Evolutionary conservation across 2,113 vertebrate genomes (phyloP).

Genomic region (Sula dactylatra): DNA sequence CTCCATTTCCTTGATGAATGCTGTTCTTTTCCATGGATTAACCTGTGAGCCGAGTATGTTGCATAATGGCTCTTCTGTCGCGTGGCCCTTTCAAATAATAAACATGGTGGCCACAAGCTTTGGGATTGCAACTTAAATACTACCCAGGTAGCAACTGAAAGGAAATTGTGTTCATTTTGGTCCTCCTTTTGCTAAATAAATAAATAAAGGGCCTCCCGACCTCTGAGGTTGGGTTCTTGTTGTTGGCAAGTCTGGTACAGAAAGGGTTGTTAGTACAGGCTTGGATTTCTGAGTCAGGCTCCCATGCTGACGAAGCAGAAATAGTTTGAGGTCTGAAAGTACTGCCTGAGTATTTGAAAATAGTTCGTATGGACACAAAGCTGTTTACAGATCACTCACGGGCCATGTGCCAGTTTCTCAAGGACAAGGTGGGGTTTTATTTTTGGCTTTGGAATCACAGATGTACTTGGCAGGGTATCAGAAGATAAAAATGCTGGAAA

Average conservation of each 20-base stretch:
- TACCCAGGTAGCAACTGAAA: not conserved
- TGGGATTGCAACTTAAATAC: not conserved
- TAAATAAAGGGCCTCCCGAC: not conserved
- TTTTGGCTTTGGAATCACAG: not conserved
- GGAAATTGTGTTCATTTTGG: not conserved
- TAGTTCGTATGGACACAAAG: not conserved
- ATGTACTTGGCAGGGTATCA: slow-evolving; percentile 34
- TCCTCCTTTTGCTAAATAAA: not conserved
- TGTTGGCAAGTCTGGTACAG: not conserved
- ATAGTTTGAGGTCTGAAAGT: slow-evolving; percentile 28
- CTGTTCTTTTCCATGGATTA: not conserved
- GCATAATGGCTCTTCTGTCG: not conserved
- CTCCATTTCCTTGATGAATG: not conserved
- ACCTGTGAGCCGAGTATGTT: not conserved
- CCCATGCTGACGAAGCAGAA: not conserved
- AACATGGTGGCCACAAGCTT: not conserved
- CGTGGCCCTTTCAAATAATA: not conserved
- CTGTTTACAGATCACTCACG: not conserved
- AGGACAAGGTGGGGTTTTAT: not conserved
- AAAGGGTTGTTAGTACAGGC: not conserved
- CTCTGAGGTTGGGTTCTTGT: not conserved
- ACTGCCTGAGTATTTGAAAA: slow-evolving; percentile 19
- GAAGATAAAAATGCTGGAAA: slow-evolving; percentile 14
- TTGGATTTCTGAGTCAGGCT: not conserved
- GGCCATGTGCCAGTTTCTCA: slow-evolving; percentile 2